Evolutionary conservation across 2,113 vertebrate species (phyloP).

Genomic region (Ptychochromis oligacanthus): DNA sequence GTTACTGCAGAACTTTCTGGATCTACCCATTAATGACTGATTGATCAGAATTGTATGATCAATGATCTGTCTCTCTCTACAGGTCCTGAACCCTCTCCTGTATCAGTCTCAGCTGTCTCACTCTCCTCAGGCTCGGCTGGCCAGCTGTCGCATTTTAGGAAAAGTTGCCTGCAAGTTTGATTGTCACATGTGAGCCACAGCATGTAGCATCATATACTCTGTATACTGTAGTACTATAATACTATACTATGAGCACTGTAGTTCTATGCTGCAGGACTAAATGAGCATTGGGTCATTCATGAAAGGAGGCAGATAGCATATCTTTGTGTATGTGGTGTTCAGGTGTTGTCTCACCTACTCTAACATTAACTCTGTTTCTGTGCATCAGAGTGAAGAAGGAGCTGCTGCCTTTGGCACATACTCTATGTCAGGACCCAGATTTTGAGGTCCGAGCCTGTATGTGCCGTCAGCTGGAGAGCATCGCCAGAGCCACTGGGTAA

Average conservation of each 20-base stretch:
- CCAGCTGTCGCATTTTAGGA: constrained; percentile 93
- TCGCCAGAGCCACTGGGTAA: constrained; percentile 91
- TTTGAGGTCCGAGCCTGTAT: constrained; percentile 93
- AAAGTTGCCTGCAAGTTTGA: constrained; percentile 93
- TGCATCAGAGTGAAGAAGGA: constrained; percentile 89
- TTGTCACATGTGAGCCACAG: constrained; percentile 84
- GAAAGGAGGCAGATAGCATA: no score
- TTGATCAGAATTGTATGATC: not conserved
- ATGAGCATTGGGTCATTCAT: no score
- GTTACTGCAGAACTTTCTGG: not conserved
- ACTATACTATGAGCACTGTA: not conserved
- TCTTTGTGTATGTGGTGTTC: no score
- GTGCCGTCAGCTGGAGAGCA: constrained; percentile 91
- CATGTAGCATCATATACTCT: not conserved
- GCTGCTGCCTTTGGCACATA: constrained; percentile 90
- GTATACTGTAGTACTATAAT: not conserved
- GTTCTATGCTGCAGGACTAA: no score
- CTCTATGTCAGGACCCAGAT: constrained; percentile 91
- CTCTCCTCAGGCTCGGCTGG: constrained; percentile 88
- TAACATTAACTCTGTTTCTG: not conserved
- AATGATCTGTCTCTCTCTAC: constrained; percentile 15
- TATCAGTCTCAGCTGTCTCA: constrained; percentile 92
- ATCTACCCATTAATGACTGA: not conserved
- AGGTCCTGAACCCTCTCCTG: constrained; percentile 93
- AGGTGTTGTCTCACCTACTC: not conserved